These are phyloP conservation scores for Alectoris magna DNA, from an alignment of 2,797 vertebrate genomes.

Conservation along the genomic window DNA sequence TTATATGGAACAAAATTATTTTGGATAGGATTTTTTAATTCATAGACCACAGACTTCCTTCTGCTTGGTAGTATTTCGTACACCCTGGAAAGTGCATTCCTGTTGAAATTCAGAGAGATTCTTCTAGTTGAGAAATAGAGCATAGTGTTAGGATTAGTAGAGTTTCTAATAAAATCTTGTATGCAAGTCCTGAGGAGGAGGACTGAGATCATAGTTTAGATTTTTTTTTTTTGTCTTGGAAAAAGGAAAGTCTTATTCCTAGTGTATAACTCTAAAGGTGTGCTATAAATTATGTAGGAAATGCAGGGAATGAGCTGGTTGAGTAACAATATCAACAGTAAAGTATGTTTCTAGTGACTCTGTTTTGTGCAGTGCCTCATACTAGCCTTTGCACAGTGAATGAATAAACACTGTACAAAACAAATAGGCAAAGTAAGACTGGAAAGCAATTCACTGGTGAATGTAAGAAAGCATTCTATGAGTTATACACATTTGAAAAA, in stretches of 20 bases:
- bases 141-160: background rate
- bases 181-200: background rate
- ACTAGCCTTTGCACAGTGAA: background rate
- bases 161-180: background rate
- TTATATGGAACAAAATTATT: background rate
- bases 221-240: background rate
- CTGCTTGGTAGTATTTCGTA: background rate
- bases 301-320: background rate
- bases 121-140: background rate
- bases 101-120: constrained; percentile 4
- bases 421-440: background rate
- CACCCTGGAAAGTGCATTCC: accelerated
- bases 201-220: background rate
- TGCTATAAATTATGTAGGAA: background rate
- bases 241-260: background rate
- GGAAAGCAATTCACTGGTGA: background rate
- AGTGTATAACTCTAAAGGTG: background rate
- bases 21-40: background rate
- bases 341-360: background rate
- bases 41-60: background rate
- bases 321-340: background rate
- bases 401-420: background rate
- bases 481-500: background rate
- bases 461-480: background rate
- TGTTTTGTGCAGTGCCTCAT: background rate